These are phyloP conservation scores for Campoletis sonorensis DNA, from an alignment of 1,140 invertebrate genomes.

Conservation along the genomic window DNA sequence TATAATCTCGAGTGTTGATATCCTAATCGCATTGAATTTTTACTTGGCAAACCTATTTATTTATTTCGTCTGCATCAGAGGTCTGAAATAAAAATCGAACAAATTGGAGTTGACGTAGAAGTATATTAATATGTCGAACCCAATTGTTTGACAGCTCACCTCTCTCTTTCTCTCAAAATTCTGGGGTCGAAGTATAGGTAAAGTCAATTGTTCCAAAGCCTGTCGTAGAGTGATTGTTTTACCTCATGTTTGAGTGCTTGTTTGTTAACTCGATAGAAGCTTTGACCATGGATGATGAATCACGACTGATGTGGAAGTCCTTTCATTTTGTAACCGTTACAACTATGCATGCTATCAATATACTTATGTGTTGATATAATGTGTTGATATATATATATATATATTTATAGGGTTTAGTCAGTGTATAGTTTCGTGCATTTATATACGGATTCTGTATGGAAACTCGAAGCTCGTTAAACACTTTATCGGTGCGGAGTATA, in stretches of 20 bases:
- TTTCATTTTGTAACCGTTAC: background rate
- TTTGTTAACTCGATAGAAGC: constrained; percentile 6
- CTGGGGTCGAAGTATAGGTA: background rate
- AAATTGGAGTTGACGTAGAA: no score
- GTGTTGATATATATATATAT: no score
- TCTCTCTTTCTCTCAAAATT: no score
- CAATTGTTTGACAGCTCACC: no score
- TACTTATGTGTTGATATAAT: no score
- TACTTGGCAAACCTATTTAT: no score
- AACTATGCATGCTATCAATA: background rate
- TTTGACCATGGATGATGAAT: constrained; percentile 13
- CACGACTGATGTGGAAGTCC: constrained; percentile 13
- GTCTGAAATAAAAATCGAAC: no score
- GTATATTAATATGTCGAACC: no score
- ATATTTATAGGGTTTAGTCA: background rate
- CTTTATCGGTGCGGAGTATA: constrained; percentile 7
- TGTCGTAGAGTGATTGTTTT: background rate
- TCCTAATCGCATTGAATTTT: no score
- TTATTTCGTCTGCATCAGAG: no score
- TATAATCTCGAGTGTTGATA: no score
- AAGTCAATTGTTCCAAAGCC: background rate
- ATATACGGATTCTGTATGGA: background rate
- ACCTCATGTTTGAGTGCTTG: background rate
- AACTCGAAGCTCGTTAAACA: constrained; percentile 29
- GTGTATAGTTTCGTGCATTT: background rate